Percentiles rank a stretch among this genome's conserved stretches.
Evolutionary conservation across 2,113 vertebrate genomes (phyloP).

Genomic region (Bujurquina vittata): DNA sequence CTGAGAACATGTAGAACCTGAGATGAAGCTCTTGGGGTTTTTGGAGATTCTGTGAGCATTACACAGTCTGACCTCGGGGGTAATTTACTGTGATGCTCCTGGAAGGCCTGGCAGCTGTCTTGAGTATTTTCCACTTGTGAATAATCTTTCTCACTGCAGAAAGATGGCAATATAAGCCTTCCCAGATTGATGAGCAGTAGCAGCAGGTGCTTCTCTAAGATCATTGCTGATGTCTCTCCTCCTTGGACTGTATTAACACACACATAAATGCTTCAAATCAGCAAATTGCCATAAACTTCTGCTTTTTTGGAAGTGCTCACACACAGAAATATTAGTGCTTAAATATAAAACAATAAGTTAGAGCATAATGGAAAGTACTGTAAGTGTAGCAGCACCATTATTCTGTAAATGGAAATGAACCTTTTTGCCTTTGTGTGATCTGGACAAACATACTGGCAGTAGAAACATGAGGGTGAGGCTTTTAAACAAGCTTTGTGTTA

Average conservation of each 20-base stretch:
- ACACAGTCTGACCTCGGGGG: background rate
- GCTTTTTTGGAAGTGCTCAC: background rate
- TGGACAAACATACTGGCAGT: too few species aligned
- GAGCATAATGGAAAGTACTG: background rate
- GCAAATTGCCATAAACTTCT: background rate
- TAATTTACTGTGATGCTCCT: background rate
- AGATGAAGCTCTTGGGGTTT: background rate
- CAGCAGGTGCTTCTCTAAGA: background rate
- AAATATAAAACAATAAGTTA: background rate
- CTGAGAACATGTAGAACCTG: background rate
- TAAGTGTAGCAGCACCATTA: background rate
- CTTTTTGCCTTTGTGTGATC: background rate
- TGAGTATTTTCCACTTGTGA: slow-evolving; percentile 2
- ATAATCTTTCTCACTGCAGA: too few species aligned
- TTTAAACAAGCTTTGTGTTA: too few species aligned
- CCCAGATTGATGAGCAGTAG: background rate
- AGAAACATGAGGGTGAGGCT: too few species aligned
- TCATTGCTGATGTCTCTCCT: background rate
- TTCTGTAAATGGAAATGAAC: background rate
- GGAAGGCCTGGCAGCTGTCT: background rate
- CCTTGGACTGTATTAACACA: background rate
- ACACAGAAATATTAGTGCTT: background rate
- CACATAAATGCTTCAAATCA: background rate
- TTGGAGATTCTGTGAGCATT: background rate
- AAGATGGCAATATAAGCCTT: too few species aligned